Evolutionary conservation across 2,797 vertebrate species (phyloP).

Genomic region (Mus caroli): DNA sequence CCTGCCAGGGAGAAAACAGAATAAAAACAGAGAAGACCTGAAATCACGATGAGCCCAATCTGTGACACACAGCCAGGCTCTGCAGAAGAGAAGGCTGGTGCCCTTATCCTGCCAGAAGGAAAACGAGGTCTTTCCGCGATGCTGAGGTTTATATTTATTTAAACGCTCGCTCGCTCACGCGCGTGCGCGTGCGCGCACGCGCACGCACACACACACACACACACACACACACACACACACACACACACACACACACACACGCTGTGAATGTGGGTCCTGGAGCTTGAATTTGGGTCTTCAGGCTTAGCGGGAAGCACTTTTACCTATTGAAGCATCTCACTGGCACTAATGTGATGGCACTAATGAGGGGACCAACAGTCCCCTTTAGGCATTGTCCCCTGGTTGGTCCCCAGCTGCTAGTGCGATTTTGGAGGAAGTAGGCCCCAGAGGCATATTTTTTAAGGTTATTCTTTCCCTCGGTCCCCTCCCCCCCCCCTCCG

Average conservation of each 20-base stretch:
- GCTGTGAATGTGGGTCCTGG: background rate
- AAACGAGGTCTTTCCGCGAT: background rate
- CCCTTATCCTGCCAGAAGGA: background rate
- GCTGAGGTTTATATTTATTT: background rate
- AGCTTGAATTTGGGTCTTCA: background rate
- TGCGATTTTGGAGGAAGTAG: background rate
- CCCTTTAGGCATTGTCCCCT: no score
- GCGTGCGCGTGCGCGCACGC: no score
- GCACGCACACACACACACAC: no score
- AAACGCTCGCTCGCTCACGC: no score
- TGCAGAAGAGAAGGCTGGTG: background rate
- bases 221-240: no score
- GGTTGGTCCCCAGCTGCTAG: background rate
- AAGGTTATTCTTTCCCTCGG: background rate
- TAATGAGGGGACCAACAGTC: background rate
- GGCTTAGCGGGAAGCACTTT: background rate
- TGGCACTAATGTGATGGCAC: background rate
- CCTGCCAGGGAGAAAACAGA: slow-evolving; percentile 16
- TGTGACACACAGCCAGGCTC: background rate
- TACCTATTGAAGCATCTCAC: background rate
- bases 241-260: no score
- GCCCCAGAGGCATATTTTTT: background rate
- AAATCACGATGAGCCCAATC: background rate
- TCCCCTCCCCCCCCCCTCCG: background rate
- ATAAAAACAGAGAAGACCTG: background rate